Evolutionary conservation across 2,888 invertebrate genomes (phyloP), one percentile per base, ranked within the genome.

Genomic region (Patella ulyssiponensis): DNA sequence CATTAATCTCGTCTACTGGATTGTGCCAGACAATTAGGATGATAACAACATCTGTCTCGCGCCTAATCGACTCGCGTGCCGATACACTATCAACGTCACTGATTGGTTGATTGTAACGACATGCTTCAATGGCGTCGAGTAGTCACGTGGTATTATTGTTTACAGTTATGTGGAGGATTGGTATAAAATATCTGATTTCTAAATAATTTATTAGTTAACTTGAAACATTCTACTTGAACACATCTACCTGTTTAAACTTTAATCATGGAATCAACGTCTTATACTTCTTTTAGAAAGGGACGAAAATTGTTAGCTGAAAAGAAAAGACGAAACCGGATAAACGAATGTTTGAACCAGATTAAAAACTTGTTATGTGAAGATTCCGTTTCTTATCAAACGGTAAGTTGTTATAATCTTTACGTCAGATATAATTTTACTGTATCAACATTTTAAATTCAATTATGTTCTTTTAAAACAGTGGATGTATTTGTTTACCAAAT

Each of bases 261-360:
- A n/a, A 64, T 27, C 64, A 64, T 64, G 20, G 64, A 64, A 23
- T 64, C 23, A 9, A 11, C 23, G 14, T 64, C 64, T 11, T 23
- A 23, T 23, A 64, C 11, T 64, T 23, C 20, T 64, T 64, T 64
- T 64, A 64, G 64, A 64, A 64, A 64, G 3, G 20, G 64, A 23
- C 20, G 64, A 64, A 64, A 64, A 64, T 23, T 64, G 9, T 64
- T 64, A 23, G 64, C 64, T 23, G 64, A 64, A 23, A 64, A 64
- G 23, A 64, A 64, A 64, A 64, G 64, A 64, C 20, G 64, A 64
- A 64, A 64, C 23, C 17, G 64, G 23, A 64, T 64, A 0, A 64
- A 64, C 23, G 64, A 20, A 64, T 64, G 64, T 64, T 64, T 64
- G 3, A 64, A 64, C 64, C 64, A 64, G 64, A 64, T 64, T 64